Conservation (phyloP, 2,797 vertebrate genomes). For the Acanthurus lineatus region DNA sequence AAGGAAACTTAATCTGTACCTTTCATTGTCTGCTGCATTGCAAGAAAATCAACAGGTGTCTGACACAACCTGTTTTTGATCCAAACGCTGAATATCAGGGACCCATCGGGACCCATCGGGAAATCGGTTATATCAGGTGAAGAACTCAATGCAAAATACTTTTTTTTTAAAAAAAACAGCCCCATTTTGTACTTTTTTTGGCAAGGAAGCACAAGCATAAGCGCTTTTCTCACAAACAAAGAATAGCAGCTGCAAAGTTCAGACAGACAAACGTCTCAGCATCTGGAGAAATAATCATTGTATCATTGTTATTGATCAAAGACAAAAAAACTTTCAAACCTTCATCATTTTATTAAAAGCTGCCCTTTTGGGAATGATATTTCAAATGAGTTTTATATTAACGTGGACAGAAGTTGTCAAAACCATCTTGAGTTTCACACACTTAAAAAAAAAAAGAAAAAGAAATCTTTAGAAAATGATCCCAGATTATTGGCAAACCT, state of each 20-base stretch:
- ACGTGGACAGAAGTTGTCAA: conserved; percentile 8
- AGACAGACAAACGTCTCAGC: conserved; percentile 12
- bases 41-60: conserved; percentile 21
- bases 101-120: neutral
- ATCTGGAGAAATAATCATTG: conserved; percentile 29
- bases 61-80: neutral
- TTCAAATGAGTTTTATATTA: conserved; percentile 8
- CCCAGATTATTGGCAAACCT: conserved; percentile 24
- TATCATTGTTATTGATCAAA: conserved; percentile 12
- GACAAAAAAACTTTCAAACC: conserved; percentile 17
- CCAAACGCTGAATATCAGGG: neutral
- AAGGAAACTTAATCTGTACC: conserved; percentile 2
- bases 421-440: conserved; percentile 5
- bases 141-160: neutral
- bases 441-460: neutral
- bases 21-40: conserved; percentile 16
- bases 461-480: conserved; percentile 6
- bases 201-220: neutral
- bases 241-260: conserved; percentile 15
- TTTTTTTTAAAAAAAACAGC: neutral
- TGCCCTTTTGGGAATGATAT: neutral
- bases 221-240: neutral
- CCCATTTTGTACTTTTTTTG: neutral
- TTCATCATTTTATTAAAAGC: neutral
- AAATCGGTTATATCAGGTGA: conserved; percentile 5